Base-by-base conservation (phyloP, 1,140 invertebrate genomes). In the Camponotus vicinus region DNA sequence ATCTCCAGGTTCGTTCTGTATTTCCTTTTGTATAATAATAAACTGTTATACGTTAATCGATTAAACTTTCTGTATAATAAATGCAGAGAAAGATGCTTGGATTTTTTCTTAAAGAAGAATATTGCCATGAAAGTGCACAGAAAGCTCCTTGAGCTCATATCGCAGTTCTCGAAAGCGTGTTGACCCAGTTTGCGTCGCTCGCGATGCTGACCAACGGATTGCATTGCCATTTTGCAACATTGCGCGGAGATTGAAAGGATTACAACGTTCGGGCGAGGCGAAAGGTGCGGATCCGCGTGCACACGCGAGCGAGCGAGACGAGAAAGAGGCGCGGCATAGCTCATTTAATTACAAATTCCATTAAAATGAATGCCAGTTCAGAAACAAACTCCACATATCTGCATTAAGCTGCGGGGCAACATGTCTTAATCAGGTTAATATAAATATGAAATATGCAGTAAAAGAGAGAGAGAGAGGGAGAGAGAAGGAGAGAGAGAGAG, bases 381-480 rank as follows among this genome's bases (percentile, higher is more conserved):
- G 94, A 95, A 95, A 95, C 95, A 95, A 95, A 95, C 91, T 94
- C 93, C 93, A 95, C 95, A 95, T 95, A 95, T 95, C 94, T 93
- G 91, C 91, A 95, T 95, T 95, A 95, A 94, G 93, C 91, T 87
- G 90, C 87, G 87, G 86, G 94, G 92, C 92, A 93, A 95, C 95
- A 94, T 92, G 93, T 95, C 94, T 94, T 95, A 95, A 95, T 95
- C 94, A 95, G 94, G 94, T 95, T 95, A 95, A 95, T 95, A 95
- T 95, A 95, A 95, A 95, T 95, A 95, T 95, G 95, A 95, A 95
- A 95, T 95, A 95, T 95, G 94, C 93, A 95, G 93, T 11, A 45
- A 45, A 45, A 90, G 92, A 93, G 91, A 49, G 45, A 49, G 92
- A 93, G 92, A 90, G 92, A 93, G 90, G 5, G 49, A 52, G 45